A percentile compares a stretch with the other conserved stretches of the same genome.
Evolutionary conservation across 2,888 invertebrate genomes (phyloP).

Genomic region (Ichneumoninae sp.): DNA sequence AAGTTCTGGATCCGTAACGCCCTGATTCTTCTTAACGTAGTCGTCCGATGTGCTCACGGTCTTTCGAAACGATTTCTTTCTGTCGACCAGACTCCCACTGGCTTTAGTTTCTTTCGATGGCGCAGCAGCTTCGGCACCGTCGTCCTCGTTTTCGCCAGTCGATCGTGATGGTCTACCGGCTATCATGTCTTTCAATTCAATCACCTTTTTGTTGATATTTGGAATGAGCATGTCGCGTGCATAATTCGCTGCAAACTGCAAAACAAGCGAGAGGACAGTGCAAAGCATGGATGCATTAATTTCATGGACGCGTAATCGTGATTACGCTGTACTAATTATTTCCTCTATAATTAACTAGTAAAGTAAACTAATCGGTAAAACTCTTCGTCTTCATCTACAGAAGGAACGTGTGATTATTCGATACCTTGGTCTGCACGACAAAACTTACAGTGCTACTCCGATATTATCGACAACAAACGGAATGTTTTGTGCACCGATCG

Average conservation of each 20-base stretch:
- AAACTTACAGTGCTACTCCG: conserved; percentile 19
- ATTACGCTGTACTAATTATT: conserved; percentile 11
- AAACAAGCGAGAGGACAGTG: conserved; percentile 66
- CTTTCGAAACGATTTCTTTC: conserved; percentile 89
- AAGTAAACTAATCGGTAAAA: neutral
- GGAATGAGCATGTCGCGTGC: conserved; percentile 94
- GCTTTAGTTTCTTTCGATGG: conserved; percentile 82
- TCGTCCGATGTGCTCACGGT: conserved; percentile 87
- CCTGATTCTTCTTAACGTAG: conserved; percentile 84
- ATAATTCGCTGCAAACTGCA: conserved; percentile 94
- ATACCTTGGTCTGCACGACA: neutral
- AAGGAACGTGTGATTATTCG: neutral
- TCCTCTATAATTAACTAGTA: conserved; percentile 6
- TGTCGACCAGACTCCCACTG: conserved; percentile 83
- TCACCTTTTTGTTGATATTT: conserved; percentile 91
- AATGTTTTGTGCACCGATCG: conserved; percentile 15
- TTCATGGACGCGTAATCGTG: neutral
- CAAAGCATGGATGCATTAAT: conserved; percentile 7
- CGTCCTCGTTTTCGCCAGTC: conserved; percentile 71
- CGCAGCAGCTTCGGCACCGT: conserved; percentile 83
- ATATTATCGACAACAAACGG: conserved; percentile 7
- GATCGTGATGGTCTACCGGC: conserved; percentile 85
- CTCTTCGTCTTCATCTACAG: neutral
- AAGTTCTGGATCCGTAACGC: conserved; percentile 89
- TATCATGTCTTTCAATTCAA: conserved; percentile 89